Base-by-base conservation (phyloP, 2,888 invertebrate species). In the Netelia inedita region DNA sequence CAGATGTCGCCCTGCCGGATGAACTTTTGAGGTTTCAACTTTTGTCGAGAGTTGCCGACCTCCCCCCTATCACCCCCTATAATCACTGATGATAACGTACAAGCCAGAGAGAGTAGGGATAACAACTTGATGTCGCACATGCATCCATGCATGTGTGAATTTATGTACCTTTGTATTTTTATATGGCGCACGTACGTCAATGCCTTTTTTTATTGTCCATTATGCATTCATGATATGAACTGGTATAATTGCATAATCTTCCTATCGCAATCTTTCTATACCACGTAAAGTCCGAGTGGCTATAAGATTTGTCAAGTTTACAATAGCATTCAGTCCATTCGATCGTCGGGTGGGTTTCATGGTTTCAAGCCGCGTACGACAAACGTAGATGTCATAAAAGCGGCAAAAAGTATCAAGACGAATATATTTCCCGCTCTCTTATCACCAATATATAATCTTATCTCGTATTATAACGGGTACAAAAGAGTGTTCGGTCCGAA, bases 191-290 rank as follows among this genome's bases (percentile, higher is more conserved):
- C 35, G 35, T 35, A 35, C 35, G 35, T 35, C 35, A 35, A 35
- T 8, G 35, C 8, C 35, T 35, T 3, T 35, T 35, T 35, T 35
- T 6, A 35, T 35, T 3, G 1, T 35, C 35, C 35, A 35, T 35
- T 35, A 35, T 6, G 35, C 6, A 35, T 35, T 35, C 14, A 53
- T 16, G 6, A 53, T 6, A 14, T 2, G 16, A 53, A 53, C n/a
- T n/a, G 2, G n/a, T 53, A 14, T 53, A 53, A 53, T 53, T 53
- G 14, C 16, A 6, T 53, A 53, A 53, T 53, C 53, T 53, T 16
- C 9, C n/a, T n/a, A 53, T 14, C 50, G n/a, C 53, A 53, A 53
- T 53, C 53, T n/a, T 53, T 50, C 50, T n/a, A 50, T 50, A n/a
- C 53, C 14, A 53, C 53, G 16, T 53, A 10, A 50, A 35, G 35